Evolutionary conservation across 1,140 invertebrate genomes (phyloP).

Genomic region (Leptopilina clavipes): DNA sequence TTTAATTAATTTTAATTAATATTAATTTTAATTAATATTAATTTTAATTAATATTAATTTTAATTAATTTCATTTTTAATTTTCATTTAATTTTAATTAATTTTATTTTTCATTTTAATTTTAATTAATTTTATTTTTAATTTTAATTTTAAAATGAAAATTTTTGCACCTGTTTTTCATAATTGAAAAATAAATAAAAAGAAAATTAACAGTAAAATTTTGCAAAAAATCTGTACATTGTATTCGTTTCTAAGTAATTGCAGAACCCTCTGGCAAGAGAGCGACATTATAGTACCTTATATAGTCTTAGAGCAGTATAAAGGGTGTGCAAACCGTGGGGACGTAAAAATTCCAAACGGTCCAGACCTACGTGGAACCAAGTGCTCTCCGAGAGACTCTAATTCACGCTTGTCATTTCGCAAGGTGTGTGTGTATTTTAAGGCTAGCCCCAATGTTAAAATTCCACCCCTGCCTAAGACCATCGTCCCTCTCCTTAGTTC

Average conservation of each 20-base stretch:
- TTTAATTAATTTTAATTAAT: too few species aligned
- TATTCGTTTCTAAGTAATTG: conserved; percentile 18
- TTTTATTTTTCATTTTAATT: too few species aligned
- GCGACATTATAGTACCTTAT: neutral
- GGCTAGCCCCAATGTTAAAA: conserved; percentile 67
- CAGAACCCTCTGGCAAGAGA: conserved; percentile 43
- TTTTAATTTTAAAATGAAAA: too few species aligned
- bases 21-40: too few species aligned
- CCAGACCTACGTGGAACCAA: conserved; percentile 48
- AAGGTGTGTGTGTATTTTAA: conserved; percentile 71
- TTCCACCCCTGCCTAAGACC: conserved; percentile 62
- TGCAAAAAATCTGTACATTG: neutral
- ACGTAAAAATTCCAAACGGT: conserved; percentile 66
- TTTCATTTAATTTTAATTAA: too few species aligned
- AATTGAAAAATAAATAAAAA: too few species aligned
- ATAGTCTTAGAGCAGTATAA: conserved; percentile 40
- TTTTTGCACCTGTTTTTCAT: too few species aligned
- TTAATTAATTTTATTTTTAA: too few species aligned
- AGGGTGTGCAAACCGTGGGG: conserved; percentile 44
- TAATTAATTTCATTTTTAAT: too few species aligned
- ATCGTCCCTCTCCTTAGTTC: conserved; percentile 37
- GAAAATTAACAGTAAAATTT: neutral
- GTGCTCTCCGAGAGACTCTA: conserved; percentile 59
- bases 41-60: too few species aligned
- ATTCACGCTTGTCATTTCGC: conserved; percentile 71